Evolutionary conservation across 2,797 vertebrate genomes (phyloP).

Genomic region (Heliangelus exortis): DNA sequence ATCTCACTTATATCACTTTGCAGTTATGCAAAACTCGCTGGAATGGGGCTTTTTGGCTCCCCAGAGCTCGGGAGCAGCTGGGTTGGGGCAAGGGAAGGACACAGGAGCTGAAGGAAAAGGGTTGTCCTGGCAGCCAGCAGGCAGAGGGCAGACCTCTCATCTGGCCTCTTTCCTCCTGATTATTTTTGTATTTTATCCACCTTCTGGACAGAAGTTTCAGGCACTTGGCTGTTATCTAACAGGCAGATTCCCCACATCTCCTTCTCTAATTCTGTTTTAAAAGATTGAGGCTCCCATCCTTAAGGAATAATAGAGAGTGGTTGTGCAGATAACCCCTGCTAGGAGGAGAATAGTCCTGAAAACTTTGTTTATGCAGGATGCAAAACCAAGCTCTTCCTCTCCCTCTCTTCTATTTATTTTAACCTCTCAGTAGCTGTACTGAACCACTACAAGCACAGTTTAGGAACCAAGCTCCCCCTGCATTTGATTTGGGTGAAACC

Average conservation of each 20-base stretch:
- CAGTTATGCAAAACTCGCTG: neutral
- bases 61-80: neutral
- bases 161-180: neutral
- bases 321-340: neutral
- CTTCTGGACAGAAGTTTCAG: neutral
- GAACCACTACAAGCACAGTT: neutral
- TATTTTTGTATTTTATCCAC: neutral
- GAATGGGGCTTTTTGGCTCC: accelerated
- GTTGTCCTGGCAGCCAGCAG: neutral
- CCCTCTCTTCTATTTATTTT: neutral
- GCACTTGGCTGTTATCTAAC: neutral
- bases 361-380: neutral
- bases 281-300: neutral
- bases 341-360: neutral
- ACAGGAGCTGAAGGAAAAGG: neutral
- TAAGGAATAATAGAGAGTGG: neutral
- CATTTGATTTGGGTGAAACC: neutral
- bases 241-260: neutral
- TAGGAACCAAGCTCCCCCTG: neutral
- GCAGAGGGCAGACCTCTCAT: neutral
- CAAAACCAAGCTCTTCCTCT: neutral
- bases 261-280: neutral
- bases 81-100: neutral
- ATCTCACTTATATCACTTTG: neutral
- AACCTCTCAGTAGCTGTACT: neutral